Base-by-base conservation (phyloP, 2,113 vertebrate species). In the Erythrocercus mccallii region DNA sequence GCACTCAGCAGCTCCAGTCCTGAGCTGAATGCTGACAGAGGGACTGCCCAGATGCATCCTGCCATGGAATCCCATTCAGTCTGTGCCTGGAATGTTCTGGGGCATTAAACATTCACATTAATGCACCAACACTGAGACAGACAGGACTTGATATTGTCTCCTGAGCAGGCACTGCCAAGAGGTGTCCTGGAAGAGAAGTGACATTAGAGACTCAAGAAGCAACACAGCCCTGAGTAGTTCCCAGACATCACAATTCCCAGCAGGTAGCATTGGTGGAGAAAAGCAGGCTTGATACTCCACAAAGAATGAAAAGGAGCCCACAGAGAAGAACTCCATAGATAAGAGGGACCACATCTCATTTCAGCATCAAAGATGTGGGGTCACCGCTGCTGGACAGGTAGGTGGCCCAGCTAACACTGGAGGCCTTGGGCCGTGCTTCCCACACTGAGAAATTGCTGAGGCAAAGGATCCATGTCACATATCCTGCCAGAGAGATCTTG, bases 101-200 rank as follows among this genome's bases (percentile, higher is more conserved):
- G 40, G 31, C 58, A 69, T 56, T 25, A 88, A 86, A 73, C 10
- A 48, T 16, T 40, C 45, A 28, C 50, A 17, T 15, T 58, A 80
- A 72, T 5, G 24, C 10, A 44, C 0, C 0, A 3, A 42, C 25
- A 33, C 28, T 1, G 3, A 53, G 18, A 15, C 21, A 40, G 62
- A 65, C 11, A 69, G 28, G 48, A 56, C 33, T 14, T 53, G 53
- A n/a, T 50, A 51, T 0, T 54, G 37, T 22, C 82, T 80, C 62
- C 58, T 72, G 37, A 88, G 53, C 24, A 50, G 44, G 28, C 2
- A 5, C 30, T 68, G 66, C 58, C 0, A 0, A 47, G 62, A 40
- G 9, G 5, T 4, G 11, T 80, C 68, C 54, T 73, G 64, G 54
- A 61, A 77, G 51, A 50, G 8, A 51, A 16, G 27, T 18, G 44